These are phyloP conservation scores for Okapia johnstoni DNA, from an alignment of 2,113 vertebrate genomes.

Conservation along the genomic window DNA sequence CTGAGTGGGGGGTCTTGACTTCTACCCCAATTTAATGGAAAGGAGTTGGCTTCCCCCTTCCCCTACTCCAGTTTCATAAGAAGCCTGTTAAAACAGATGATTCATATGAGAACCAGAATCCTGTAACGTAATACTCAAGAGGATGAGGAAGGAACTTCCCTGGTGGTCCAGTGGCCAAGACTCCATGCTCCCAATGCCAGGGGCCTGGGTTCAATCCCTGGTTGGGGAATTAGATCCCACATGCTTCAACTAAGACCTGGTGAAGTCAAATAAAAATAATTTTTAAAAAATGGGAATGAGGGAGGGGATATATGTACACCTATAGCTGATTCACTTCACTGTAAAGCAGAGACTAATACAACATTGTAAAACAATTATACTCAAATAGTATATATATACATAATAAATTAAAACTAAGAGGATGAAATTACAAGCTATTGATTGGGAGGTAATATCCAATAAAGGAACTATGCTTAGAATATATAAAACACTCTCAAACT, in stretches of 20 bases:
- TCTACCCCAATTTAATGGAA: too few relatives aligned
- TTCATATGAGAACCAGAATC: neutral
- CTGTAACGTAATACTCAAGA: neutral
- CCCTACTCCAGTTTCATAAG: neutral
- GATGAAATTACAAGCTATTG: neutral
- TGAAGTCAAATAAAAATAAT: neutral
- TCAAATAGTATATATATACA: neutral
- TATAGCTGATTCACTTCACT: neutral
- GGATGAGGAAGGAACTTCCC: neutral
- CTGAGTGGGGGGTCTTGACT: neutral
- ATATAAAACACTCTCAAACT: neutral
- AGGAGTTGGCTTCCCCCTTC: neutral
- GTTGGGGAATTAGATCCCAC: neutral
- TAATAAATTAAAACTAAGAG: neutral
- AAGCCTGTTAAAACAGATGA: neutral
- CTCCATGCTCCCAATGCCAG: neutral
- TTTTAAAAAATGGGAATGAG: neutral
- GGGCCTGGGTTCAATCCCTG: neutral
- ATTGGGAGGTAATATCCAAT: neutral
- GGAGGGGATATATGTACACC: neutral
- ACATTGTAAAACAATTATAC: neutral
- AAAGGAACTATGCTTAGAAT: neutral
- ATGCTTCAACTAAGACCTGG: neutral
- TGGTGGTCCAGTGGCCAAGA: neutral
- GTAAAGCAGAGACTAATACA: neutral